These are phyloP conservation scores for Pseudochirops corinnae DNA, from an alignment of 2,797 vertebrate genomes.

Conservation along the genomic window DNA sequence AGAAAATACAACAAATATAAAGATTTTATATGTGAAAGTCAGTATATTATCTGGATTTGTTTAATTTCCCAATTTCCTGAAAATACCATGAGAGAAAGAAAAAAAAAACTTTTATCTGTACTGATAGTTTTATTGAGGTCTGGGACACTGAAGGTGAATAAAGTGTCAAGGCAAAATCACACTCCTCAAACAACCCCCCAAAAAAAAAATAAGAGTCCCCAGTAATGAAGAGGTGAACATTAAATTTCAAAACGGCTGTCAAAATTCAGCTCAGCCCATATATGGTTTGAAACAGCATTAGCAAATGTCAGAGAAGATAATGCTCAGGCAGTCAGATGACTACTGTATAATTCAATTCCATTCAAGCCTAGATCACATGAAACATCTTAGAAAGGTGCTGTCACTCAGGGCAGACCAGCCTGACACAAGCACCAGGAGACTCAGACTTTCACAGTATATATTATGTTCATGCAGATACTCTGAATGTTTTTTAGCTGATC, in stretches of 20 bases:
- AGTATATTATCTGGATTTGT: constrained; percentile 66
- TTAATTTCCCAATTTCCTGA: constrained; percentile 62
- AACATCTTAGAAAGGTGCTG: constrained; percentile 41
- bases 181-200: constrained; percentile 37
- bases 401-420: neutral
- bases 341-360: constrained; percentile 68
- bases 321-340: constrained; percentile 68
- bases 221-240: constrained; percentile 49
- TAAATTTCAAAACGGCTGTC: constrained; percentile 75
- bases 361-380: constrained; percentile 63
- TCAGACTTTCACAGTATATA: neutral
- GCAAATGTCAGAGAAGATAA: constrained; percentile 78
- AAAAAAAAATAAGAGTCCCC: constrained; percentile 37
- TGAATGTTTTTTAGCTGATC: constrained; percentile 13
- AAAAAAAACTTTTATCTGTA: constrained; percentile 53
- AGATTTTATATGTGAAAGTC: constrained; percentile 69
- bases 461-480: neutral
- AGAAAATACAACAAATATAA: constrained; percentile 31
- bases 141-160: constrained; percentile 67
- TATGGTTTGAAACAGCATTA: constrained; percentile 59
- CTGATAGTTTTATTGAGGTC: constrained; percentile 62
- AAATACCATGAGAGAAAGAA: constrained; percentile 56
- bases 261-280: constrained; percentile 74
- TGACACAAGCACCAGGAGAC: neutral
- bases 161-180: constrained; percentile 57